phyloP scores from a whole-genome alignment of 1,140 invertebrate genomes.

The Chionoecetes opilio region DNA sequence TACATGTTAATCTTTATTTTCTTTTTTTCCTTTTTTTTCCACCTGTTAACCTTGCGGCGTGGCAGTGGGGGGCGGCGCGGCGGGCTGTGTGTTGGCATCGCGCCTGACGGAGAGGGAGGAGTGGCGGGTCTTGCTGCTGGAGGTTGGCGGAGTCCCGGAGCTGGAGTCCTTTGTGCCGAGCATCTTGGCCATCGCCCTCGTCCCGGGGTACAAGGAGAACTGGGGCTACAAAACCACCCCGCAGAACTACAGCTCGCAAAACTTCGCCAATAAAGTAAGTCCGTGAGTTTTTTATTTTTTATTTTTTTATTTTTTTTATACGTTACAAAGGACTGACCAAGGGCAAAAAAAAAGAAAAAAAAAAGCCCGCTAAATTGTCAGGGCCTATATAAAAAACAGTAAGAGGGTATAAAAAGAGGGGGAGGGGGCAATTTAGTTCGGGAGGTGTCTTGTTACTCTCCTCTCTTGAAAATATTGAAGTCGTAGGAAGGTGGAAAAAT shows the following conservation, averaged over 20 bases:
- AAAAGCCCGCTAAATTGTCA: no score
- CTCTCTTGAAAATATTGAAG: no score
- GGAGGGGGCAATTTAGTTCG: no score
- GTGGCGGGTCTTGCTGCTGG: slow-evolving; percentile 82
- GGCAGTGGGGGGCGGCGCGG: slow-evolving; percentile 77
- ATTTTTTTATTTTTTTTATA: background rate
- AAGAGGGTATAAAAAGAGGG: no score
- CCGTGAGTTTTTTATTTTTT: background rate
- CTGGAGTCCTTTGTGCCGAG: slow-evolving; percentile 61
- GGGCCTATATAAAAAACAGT: no score
- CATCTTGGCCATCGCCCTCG: slow-evolving; percentile 18
- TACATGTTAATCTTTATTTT: no score
- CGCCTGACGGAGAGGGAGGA: slow-evolving; percentile 82
- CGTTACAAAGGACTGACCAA: no score
- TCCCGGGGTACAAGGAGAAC: background rate
- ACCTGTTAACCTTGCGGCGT: no score
- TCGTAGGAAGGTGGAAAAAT: no score
- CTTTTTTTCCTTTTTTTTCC: no score
- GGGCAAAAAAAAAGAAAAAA: no score
- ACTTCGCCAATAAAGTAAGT: slow-evolving; percentile 61
- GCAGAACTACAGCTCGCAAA: slow-evolving; percentile 58
- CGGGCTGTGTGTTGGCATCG: slow-evolving; percentile 82
- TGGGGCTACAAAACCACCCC: slow-evolving; percentile 62
- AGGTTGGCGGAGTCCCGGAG: slow-evolving; percentile 82
- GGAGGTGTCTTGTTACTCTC: no score